These are phyloP conservation scores for Barypeithes pellucidus DNA, from an alignment of 2,888 invertebrate genomes.

Conservation along the genomic window DNA sequence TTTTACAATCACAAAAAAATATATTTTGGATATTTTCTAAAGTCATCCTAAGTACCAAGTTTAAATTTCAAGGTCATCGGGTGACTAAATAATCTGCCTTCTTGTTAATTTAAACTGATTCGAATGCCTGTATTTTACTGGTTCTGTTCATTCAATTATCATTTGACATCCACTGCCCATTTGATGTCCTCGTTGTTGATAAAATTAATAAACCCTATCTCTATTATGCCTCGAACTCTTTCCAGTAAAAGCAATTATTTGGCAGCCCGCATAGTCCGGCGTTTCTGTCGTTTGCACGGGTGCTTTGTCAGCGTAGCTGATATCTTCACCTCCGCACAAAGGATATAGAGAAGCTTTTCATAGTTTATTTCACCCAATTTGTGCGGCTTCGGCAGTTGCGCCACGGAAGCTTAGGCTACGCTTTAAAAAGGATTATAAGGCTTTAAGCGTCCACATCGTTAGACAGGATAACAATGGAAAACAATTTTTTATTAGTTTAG, in stretches of 20 bases:
- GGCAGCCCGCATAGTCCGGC: conserved; percentile 20
- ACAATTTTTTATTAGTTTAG: not conserved
- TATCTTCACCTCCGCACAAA: conserved; percentile 32
- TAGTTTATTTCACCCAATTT: conserved; percentile 22
- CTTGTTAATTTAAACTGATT: too few relatives aligned
- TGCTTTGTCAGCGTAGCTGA: conserved; percentile 21
- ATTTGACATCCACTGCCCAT: not conserved
- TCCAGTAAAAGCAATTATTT: conserved; percentile 33
- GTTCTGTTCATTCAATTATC: not conserved
- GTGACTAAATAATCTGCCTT: too few relatives aligned
- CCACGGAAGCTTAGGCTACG: not conserved
- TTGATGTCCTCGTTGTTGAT: not conserved
- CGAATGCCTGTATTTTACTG: not conserved
- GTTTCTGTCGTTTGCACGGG: conserved; percentile 26
- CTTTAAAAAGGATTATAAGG: not conserved
- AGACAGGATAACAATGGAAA: not conserved
- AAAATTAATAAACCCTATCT: not conserved
- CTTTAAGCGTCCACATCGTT: not conserved
- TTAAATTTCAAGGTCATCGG: too few relatives aligned
- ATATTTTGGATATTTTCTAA: too few relatives aligned
- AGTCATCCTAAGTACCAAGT: too few relatives aligned
- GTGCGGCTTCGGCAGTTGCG: not conserved
- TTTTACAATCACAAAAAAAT: too few relatives aligned
- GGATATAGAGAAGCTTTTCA: not conserved
- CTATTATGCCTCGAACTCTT: not conserved